Evolutionary conservation across 2,113 vertebrate species (phyloP).

Genomic region (Rhadina sibilatrix): DNA sequence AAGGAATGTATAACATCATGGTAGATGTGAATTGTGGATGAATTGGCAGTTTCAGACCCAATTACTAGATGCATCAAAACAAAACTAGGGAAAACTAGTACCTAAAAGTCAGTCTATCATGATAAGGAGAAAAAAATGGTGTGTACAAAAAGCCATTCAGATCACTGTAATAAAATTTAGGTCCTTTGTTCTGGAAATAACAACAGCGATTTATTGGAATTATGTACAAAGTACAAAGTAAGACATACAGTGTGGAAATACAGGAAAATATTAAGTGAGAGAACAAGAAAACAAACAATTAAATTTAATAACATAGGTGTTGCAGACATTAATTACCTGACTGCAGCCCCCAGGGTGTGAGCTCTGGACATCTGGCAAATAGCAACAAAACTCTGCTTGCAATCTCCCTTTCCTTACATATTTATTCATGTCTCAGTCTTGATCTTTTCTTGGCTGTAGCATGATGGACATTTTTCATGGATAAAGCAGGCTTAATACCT

Average conservation of each 20-base stretch:
- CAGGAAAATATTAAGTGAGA: background rate
- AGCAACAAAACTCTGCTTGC: background rate
- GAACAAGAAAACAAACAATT: slow-evolving; percentile 7
- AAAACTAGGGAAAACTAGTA: background rate
- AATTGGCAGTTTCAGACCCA: background rate
- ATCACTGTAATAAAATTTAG: background rate
- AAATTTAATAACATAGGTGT: background rate
- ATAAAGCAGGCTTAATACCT: background rate
- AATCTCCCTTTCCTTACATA: background rate
- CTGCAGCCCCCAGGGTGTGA: background rate
- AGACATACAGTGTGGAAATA: background rate
- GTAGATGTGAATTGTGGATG: background rate
- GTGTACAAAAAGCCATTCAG: background rate
- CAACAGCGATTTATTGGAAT: background rate
- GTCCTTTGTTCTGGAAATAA: background rate
- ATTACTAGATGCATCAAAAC: background rate
- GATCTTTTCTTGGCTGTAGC: background rate
- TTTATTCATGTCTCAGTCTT: background rate
- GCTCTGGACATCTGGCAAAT: slow-evolving; percentile 21
- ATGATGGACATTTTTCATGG: background rate
- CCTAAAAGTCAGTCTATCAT: background rate
- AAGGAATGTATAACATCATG: background rate
- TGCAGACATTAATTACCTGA: slow-evolving; percentile 29
- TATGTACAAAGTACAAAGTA: background rate
- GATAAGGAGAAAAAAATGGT: background rate